Base-by-base conservation (phyloP, 2,888 invertebrate species). In the Resseliella maxima region DNA sequence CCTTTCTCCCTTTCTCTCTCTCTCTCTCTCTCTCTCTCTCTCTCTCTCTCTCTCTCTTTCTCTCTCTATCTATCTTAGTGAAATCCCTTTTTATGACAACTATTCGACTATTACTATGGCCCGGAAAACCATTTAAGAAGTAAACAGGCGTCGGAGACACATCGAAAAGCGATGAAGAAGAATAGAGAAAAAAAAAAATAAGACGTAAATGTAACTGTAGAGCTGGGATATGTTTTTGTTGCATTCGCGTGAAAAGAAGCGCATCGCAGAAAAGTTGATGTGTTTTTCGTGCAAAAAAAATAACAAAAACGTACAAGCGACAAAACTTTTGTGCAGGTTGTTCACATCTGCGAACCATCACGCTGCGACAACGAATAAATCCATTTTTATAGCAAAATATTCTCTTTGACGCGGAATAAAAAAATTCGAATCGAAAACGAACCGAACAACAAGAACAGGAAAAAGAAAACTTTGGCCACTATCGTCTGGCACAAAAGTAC, bases 331-430 rank as follows among this genome's bases (percentile, higher is more conserved):
- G 72, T 31, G 72, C 72, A 72, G 72, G 72, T 72, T 72, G 72
- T 72, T 72, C 72, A 72, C 72, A 72, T 72, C 72, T 72, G 72
- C 31, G 72, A 72, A 72, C 72, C n/a, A 72, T 72, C 72, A 72
- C 72, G 27, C 31, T 72, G 72, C 72, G 72, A 72, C 72, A 72
- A 72, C 27, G 72, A 72, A 72, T 72, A 72, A 72, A 72, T 72
- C 72, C 72, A 72, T 15, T 72, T 72, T 72, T 72, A 72, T 72
- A 15, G 72, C 31, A 27, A 72, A 72, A 27, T 72, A 72, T 72
- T 72, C 35, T 72, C 31, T 72, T 72, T 72, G 72, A 72, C 31
- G 15, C 35, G 2, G 72, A 27, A 72, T 72, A 10, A n/a, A n/a
- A n/a, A n/a, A n/a, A n/a, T n/a, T n/a, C 72, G 2, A 72, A 31